Base-by-base conservation (phyloP, 2,888 invertebrate species). In the Dryococelus australis region DNA sequence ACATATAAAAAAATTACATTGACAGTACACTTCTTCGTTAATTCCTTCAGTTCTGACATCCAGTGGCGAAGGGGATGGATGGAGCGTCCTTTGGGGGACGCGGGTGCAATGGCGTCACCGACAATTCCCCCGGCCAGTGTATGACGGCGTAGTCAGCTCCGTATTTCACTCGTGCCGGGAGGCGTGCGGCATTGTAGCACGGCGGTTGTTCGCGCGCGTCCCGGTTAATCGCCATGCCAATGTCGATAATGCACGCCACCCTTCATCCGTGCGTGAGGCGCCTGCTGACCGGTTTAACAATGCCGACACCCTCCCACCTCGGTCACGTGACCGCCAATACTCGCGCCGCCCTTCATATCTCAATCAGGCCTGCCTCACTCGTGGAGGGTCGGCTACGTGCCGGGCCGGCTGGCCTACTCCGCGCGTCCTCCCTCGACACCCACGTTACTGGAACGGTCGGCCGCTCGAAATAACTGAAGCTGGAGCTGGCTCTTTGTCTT, bases 281-380 rank as follows among this genome's bases (percentile, higher is more conserved):
- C 65, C 65, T 24, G 20, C 10, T 24, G 65, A 65, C 65, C 65
- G 20, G 65, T 24, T 24, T 65, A 24, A 65, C 65, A 65, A 13
- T 24, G 65, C 20, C 65, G 65, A 24, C 65, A 65, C 65, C 65
- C 65, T 65, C 20, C 65, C 65, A 8, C 65, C 20, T 24, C 13
- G 16, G 20, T 24, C 65, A 24, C 65, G 65, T 65, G 65, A 65
- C 47, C 47, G 47, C 12, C 47, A 47, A 47, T 47, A 47, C 47
- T 47, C 9, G 47, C 65, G 65, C 65, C 65, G 65, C 65, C 65
- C 65, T 65, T 65, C 10, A 65, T 65, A 65, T 65, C 65, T 65
- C 65, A 65, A 65, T 65, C 65, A 65, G 65, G 65, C 65, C 65
- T 24, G 65, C 65, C 65, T 65, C 65, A 65, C 65, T 65, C 65